Base-by-base conservation (phyloP, 2,888 invertebrate species). In the Troglohyphantes excavatus region DNA sequence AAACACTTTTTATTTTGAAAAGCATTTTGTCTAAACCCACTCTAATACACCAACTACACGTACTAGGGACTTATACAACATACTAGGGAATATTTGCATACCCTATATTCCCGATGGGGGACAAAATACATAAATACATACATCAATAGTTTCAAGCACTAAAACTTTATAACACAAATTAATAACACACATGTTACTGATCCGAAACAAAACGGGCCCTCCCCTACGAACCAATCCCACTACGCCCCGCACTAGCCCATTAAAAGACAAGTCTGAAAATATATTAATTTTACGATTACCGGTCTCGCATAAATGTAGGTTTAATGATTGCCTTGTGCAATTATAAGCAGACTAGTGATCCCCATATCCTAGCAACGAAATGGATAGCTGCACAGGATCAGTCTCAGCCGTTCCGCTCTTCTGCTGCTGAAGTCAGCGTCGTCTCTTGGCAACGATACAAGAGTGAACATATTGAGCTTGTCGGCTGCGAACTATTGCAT, bases 381-480 rank as follows among this genome's bases (percentile, higher is more conserved):
- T 43, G 33, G 63, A 63, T 63, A n/a, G 78, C n/a, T 7, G 13
- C 65, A 63, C 29, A 33, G 70, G 39, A 39, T 43, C 70, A 23
- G 70, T 29, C 63, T 26, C n/a, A 27, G 29, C 39, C 11, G 26
- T 53, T 68, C 21, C 29, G 43, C 46, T 65, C 17, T 53, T 68
- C 21, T 68, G 27, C 39, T 19, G 23, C 70, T 70, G 81, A 72
- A 83, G 72, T 27, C 61, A 83, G 59, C 72, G 46, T 61, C 19
- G 61, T 73, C 17, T 63, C 83, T 65, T 83, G 83, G 83, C 83
- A 83, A 83, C 83, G 83, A 73, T 65, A 72, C 63, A 73, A 65
- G 72, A 43, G 73, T 61, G 39, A 33, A 63, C 46, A 53, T 67
- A 68, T 81, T 81, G 79, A 26, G 61, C 67, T 19, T 68, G 79